Conservation (phyloP, 2,113 vertebrate species). For the Gnathochromis pfefferi region DNA sequence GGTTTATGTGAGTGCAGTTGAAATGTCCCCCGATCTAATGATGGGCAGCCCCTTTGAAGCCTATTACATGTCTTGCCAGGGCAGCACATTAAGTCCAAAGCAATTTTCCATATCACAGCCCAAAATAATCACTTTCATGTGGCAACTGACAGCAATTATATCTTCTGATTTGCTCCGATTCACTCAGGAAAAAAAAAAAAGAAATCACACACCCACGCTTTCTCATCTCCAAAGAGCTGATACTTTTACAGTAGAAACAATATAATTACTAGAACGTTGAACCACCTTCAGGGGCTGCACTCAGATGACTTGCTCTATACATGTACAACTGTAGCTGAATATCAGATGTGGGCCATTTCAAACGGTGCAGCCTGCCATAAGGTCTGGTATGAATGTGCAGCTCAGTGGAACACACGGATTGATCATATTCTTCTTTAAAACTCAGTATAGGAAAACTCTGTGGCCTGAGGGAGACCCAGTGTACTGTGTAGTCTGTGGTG, state of each 20-base stretch:
- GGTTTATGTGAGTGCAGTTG: conserved; percentile 26
- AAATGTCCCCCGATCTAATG: conserved; percentile 4
- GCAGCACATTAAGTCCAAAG: conserved; percentile 41
- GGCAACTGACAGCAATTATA: conserved; percentile 30
- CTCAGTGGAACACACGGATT: conserved; percentile 15
- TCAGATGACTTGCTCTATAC: conserved; percentile 32
- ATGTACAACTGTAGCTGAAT: conserved; percentile 13
- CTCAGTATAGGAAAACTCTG: conserved; percentile 10
- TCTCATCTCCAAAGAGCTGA: background rate
- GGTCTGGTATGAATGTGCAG: background rate
- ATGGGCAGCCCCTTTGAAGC: conserved; percentile 13
- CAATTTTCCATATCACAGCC: conserved; percentile 42
- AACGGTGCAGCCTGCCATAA: conserved; percentile 1
- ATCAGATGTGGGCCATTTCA: conserved; percentile 28
- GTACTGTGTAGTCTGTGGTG: background rate
- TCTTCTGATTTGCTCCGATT: conserved; percentile 33
- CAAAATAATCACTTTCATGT: conserved; percentile 50
- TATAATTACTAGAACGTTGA: background rate
- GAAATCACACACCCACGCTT: background rate
- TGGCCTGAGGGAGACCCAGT: conserved; percentile 21
- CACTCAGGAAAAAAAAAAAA: background rate
- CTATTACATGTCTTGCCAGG: conserved; percentile 26
- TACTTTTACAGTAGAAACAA: conserved; percentile 39
- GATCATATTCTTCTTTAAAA: conserved; percentile 48
- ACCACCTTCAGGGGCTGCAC: background rate